Conservation (phyloP, 2,888 invertebrate genomes). For the Eristalis pertinax region DNA sequence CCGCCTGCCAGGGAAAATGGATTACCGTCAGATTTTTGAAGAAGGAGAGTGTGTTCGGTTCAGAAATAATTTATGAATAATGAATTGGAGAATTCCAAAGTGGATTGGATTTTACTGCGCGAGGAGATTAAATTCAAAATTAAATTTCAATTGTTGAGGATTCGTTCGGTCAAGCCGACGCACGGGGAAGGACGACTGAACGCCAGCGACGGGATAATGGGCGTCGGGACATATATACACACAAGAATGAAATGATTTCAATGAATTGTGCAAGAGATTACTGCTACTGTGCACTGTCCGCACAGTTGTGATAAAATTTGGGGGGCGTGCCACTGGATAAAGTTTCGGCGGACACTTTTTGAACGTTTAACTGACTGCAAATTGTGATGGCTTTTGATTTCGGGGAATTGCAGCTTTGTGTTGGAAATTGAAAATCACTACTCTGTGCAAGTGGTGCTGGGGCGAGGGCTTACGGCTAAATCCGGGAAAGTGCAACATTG, state of each 20-base stretch:
- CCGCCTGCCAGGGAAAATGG: conserved; percentile 33
- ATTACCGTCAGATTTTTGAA: conserved; percentile 53
- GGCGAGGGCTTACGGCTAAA: neutral
- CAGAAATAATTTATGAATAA: conserved; percentile 65
- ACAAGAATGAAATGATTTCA: neutral
- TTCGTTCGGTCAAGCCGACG: conserved; percentile 5
- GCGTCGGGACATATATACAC: neutral
- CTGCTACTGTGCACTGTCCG: neutral
- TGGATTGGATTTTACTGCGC: conserved; percentile 51
- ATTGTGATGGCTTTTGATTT: neutral
- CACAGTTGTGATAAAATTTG: neutral
- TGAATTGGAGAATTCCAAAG: conserved; percentile 54
- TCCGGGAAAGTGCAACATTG: neutral
- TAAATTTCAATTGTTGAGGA: conserved; percentile 61
- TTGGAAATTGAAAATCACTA: neutral
- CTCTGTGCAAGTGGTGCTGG: neutral
- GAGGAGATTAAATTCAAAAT: conserved; percentile 59
- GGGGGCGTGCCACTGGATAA: neutral
- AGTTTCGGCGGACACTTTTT: neutral
- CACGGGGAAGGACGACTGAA: neutral
- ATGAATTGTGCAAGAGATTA: conserved; percentile 4
- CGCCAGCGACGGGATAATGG: neutral
- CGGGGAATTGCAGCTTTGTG: neutral
- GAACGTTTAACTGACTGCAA: neutral
- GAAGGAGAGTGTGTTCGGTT: conserved; percentile 17